Evolutionary conservation across 2,888 invertebrate species (phyloP).

Genomic region (Sturmia bella): DNA sequence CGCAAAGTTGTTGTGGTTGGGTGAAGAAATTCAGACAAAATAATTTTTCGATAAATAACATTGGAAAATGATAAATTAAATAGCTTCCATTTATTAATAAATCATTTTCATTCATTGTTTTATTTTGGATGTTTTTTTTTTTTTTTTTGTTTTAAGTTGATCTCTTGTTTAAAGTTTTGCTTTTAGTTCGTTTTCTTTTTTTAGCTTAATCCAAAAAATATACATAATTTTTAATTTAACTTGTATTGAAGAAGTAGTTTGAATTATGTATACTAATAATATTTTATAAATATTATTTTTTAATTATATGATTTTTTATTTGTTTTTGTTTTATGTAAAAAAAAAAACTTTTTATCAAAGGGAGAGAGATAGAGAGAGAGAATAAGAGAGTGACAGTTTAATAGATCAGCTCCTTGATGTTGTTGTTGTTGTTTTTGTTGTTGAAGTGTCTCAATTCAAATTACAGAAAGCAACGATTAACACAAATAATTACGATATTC

Average conservation of each 20-base stretch:
- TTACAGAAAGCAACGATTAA: conserved; percentile 68
- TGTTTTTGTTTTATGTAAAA: conserved; percentile 47
- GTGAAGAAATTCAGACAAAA: conserved; percentile 49
- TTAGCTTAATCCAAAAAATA: conserved; percentile 70
- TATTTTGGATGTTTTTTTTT: no score
- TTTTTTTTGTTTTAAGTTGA: conserved; percentile 37
- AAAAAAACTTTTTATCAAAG: conserved; percentile 32
- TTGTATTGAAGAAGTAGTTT: conserved; percentile 58
- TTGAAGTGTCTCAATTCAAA: conserved; percentile 42
- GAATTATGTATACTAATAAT: conserved; percentile 51
- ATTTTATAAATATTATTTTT: conserved; percentile 66
- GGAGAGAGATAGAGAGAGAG: conserved; percentile 38
- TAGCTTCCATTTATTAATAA: conserved; percentile 45
- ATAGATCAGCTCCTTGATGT: conserved; percentile 57
- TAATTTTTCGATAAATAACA: conserved; percentile 24
- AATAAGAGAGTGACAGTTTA: conserved; percentile 22
- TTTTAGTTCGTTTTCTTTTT: conserved; percentile 60
- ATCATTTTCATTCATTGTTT: conserved; percentile 45
- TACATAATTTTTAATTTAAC: conserved; percentile 44
- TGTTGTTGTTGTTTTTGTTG: conserved; percentile 60
- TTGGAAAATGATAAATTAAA: conserved; percentile 45
- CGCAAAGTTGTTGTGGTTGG: conserved; percentile 36
- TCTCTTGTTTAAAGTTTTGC: conserved; percentile 47
- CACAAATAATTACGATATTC: conserved; percentile 1
- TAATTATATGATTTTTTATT: conserved; percentile 30